Conservation (phyloP, 2,888 invertebrate species). For the Apodemia hepburni region DNA sequence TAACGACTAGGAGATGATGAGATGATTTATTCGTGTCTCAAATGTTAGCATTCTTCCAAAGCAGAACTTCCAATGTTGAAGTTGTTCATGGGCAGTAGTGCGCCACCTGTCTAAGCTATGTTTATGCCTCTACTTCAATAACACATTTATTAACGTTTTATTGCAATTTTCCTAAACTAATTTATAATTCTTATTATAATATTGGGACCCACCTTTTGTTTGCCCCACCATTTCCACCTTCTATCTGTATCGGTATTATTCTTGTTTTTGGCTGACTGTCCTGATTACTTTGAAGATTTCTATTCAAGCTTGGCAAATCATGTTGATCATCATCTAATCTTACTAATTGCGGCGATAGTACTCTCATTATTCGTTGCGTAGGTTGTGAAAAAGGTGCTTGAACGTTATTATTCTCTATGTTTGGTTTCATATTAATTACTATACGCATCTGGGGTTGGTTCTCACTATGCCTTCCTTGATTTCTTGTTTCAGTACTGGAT, state of each 20-base stretch:
- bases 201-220: conserved; percentile 57
- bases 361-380: conserved; percentile 76
- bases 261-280: conserved; percentile 71
- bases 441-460: conserved; percentile 67
- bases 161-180: no score
- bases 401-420: conserved; percentile 43
- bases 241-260: conserved; percentile 82
- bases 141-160: no score
- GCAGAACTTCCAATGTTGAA: no score
- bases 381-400: conserved; percentile 61
- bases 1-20: no score
- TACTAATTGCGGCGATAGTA: conserved; percentile 74
- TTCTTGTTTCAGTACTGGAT: conserved; percentile 53
- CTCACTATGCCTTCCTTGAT: conserved; percentile 47
- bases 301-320: conserved; percentile 61
- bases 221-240: conserved; percentile 61
- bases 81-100: no score
- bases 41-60: no score
- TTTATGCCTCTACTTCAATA: no score
- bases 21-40: no score
- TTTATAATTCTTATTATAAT: not conserved
- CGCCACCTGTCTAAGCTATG: no score
- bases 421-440: conserved; percentile 66
- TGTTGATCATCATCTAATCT: conserved; percentile 62
- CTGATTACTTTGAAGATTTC: conserved; percentile 50